phyloP scores from a whole-genome alignment of 2,113 vertebrate genomes.

The Spea multiplicata region DNA sequence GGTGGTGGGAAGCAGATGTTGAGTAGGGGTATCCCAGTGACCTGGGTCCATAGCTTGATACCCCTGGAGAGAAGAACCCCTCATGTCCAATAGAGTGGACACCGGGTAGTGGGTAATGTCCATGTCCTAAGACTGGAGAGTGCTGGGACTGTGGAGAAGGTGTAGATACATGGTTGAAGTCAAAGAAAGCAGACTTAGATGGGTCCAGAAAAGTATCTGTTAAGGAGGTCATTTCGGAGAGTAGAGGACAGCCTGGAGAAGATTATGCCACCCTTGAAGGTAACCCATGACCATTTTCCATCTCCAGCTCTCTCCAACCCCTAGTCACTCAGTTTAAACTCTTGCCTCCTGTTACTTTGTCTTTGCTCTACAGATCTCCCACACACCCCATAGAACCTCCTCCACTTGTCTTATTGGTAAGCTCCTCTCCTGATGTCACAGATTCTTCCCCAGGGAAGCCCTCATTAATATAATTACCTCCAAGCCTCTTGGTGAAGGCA shows the following conservation, averaged over 20 bases:
- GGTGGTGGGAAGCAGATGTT: constrained; percentile 57
- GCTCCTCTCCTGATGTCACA: constrained; percentile 65
- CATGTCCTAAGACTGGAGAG: constrained; percentile 67
- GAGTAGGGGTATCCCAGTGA: constrained; percentile 75
- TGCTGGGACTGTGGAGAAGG: constrained; percentile 72
- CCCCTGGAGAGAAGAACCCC: constrained; percentile 53
- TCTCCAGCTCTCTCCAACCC: constrained; percentile 16
- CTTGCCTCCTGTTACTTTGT: constrained; percentile 25
- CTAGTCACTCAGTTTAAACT: constrained; percentile 5
- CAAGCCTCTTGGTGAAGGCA: constrained; percentile 9
- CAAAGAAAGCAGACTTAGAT: constrained; percentile 81
- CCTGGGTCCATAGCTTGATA: constrained; percentile 71
- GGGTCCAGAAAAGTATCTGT: constrained; percentile 78
- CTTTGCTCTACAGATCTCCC: constrained; percentile 28
- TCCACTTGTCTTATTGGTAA: constrained; percentile 70
- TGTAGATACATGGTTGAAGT: constrained; percentile 73
- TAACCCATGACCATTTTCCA: background rate
- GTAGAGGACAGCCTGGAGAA: constrained; percentile 50
- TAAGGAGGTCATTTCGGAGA: constrained; percentile 84
- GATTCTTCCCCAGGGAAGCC: constrained; percentile 59
- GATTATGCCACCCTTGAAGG: constrained; percentile 53
- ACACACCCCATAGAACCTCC: constrained; percentile 51
- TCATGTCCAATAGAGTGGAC: constrained; percentile 67
- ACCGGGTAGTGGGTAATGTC: constrained; percentile 71
- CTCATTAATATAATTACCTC: constrained; percentile 64